Evolutionary conservation across 2,113 vertebrate genomes (phyloP).

Genomic region (Corythaixoides concolor): DNA sequence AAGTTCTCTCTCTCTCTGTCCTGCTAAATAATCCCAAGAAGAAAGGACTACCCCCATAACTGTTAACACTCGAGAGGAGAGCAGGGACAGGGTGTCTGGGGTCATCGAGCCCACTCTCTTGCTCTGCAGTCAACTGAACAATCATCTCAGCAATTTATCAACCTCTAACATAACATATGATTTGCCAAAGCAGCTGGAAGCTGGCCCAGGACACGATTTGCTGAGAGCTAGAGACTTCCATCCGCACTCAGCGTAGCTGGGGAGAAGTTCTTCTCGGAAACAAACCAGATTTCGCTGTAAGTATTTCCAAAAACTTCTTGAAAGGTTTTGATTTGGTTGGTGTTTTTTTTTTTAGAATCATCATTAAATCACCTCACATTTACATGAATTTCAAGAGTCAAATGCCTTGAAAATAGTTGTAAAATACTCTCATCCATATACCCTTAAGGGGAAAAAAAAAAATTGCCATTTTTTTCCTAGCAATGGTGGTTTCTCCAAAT

Average conservation of each 20-base stretch:
- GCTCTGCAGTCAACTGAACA: neutral
- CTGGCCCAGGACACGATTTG: neutral
- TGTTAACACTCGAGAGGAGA: neutral
- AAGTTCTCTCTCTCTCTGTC: neutral
- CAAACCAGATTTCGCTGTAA: neutral
- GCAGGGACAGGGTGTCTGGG: fast-evolving
- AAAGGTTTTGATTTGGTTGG: too few species aligned
- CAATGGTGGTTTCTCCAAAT: neutral
- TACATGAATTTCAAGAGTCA: too few species aligned
- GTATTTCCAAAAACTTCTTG: neutral
- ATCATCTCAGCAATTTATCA: fast-evolving
- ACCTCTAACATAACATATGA: fast-evolving
- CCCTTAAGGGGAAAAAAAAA: fast-evolving
- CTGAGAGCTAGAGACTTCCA: neutral
- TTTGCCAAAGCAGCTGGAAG: neutral
- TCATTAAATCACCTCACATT: too few species aligned
- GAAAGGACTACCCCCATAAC: neutral
- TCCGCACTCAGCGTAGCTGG: fast-evolving
- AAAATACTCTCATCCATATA: neutral
- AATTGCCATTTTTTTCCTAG: fast-evolving
- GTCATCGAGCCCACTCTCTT: neutral
- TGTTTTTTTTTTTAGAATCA: neutral
- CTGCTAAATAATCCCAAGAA: neutral
- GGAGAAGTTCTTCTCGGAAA: neutral
- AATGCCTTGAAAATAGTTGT: neutral